These are phyloP conservation scores for Pogona vitticeps DNA, from an alignment of 2,113 vertebrate species.

Conservation along the genomic window DNA sequence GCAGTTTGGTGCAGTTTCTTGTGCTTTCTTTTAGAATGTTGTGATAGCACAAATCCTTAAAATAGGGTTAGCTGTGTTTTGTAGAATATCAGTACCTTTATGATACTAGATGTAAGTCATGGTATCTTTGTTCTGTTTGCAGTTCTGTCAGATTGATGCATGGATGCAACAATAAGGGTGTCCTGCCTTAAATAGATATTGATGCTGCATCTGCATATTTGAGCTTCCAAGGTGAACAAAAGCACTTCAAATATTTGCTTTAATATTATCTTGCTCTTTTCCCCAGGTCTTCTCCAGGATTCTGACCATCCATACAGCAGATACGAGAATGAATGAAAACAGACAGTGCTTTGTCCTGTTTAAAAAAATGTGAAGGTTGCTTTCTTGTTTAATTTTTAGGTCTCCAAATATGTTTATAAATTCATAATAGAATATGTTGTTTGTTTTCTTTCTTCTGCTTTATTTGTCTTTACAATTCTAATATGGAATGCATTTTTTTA, in stretches of 20 bases:
- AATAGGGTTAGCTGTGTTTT: neutral
- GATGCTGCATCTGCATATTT: neutral
- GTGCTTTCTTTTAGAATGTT: neutral
- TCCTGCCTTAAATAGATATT: neutral
- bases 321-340: slow-evolving; percentile 86
- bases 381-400: neutral
- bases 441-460: neutral
- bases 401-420: slow-evolving; percentile 28
- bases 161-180: neutral
- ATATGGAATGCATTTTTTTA: neutral
- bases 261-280: slow-evolving; percentile 42
- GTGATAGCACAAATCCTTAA: neutral
- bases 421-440: slow-evolving; percentile 18
- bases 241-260: slow-evolving; percentile 16
- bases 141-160: neutral
- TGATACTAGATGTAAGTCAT: neutral
- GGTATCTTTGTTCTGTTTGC: neutral
- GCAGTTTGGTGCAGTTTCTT: neutral
- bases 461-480: slow-evolving; percentile 22
- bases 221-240: neutral
- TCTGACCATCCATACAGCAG: slow-evolving; percentile 88
- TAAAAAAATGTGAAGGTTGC: slow-evolving; percentile 10
- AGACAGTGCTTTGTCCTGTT: neutral
- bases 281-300: slow-evolving; percentile 84
- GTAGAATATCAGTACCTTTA: neutral